These are phyloP conservation scores for Cossypha caffra DNA, from an alignment of 2,797 vertebrate genomes.

Conservation along the genomic window DNA sequence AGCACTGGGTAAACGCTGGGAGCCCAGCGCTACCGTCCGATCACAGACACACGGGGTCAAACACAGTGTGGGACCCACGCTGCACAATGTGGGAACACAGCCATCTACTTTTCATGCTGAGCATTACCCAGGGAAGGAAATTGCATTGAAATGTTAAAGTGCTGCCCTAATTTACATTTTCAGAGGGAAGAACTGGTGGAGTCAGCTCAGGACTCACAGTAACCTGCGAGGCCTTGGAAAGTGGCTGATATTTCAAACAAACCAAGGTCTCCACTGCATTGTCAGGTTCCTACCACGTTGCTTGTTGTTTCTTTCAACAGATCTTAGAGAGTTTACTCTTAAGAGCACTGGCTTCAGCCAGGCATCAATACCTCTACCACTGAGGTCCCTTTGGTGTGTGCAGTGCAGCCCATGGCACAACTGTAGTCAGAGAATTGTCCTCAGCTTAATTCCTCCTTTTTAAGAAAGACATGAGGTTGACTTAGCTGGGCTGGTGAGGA, in stretches of 20 bases:
- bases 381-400: neutral
- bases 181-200: neutral
- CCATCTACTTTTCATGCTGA: slow-evolving; percentile 23
- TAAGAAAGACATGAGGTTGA: neutral
- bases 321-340: neutral
- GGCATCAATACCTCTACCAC: neutral
- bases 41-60: neutral
- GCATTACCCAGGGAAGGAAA: slow-evolving; percentile 2
- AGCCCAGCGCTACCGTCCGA: neutral
- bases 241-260: neutral
- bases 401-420: neutral
- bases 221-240: slow-evolving; percentile 37
- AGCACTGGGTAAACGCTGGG: neutral
- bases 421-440: neutral
- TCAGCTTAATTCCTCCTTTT: neutral
- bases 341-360: neutral
- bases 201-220: neutral
- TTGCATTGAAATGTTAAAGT: slow-evolving; percentile 18
- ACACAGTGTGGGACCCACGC: neutral
- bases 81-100: neutral
- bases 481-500: neutral
- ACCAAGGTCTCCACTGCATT: neutral
- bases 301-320: neutral
- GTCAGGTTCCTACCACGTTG: neutral
- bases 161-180: slow-evolving; percentile 29